Conservation (phyloP, 2,888 invertebrate genomes). For the Notodonta dromedarius region DNA sequence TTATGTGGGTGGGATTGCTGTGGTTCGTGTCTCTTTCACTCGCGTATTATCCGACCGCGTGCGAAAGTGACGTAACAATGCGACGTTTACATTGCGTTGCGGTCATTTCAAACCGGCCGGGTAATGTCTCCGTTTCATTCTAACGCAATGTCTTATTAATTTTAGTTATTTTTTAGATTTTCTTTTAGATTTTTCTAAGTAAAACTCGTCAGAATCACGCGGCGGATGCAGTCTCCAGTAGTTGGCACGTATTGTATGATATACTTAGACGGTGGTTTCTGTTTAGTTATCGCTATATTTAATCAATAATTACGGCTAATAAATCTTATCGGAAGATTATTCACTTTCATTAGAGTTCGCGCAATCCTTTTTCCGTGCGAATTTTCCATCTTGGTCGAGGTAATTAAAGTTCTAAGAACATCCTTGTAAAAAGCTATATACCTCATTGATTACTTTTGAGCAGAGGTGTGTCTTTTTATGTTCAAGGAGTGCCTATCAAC, state of each 20-base stretch:
- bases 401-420: not conserved
- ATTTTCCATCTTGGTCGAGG: not conserved
- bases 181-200: conserved; percentile 58
- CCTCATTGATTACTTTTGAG: conserved; percentile 26
- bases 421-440: too few relatives aligned
- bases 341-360: conserved; percentile 28
- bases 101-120: conserved; percentile 55
- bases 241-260: conserved; percentile 19
- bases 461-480: conserved; percentile 21
- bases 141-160: conserved; percentile 51
- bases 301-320: conserved; percentile 37
- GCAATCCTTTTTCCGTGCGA: conserved; percentile 12
- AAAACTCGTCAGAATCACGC: conserved; percentile 38
- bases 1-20: conserved; percentile 78
- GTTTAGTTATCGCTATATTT: conserved; percentile 32
- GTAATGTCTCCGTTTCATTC: conserved; percentile 59
- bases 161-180: conserved; percentile 49
- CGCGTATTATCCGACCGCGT: conserved; percentile 67
- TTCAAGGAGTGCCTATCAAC: conserved; percentile 27
- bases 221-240: conserved; percentile 17
- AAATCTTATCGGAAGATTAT: conserved; percentile 25
- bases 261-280: conserved; percentile 8
- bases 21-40: conserved; percentile 37
- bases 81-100: conserved; percentile 45
- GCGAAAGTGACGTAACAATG: conserved; percentile 66